Evolutionary conservation across 2,113 vertebrate genomes (phyloP), one percentile per base, ranked within the genome.

Genomic region (Cyprinus carpio): DNA sequence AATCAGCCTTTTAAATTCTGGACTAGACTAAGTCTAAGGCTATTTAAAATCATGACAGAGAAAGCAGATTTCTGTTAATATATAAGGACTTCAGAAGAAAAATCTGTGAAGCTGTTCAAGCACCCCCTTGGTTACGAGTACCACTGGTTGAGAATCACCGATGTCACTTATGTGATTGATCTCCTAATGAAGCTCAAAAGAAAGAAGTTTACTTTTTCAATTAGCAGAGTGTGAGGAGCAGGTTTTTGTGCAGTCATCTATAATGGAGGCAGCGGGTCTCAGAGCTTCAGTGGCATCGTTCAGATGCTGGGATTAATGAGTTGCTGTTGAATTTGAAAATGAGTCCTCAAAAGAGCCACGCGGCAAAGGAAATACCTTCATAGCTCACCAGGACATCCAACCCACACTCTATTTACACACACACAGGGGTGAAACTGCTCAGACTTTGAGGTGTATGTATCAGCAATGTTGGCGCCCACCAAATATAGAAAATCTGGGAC

Each of bases 141-240:
- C 31, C 31, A 71, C 20, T 37, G 2, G n/a, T 75, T 75, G 74
- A 51, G 74, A 75, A 54, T 56, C 46, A 31, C 75, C 3, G 8
- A 51, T 71, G 16, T 78, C 20, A 34, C 43, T 74, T 49, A 37
- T 27, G 54, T 85, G 77, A 85, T 65, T 75, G 29, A 77, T 82
- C 58, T 60, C 40, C 6, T 78, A 83, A 62, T 83, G 74, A 64
- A 60, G 34, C 72, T 64, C 51, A 74, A 46, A 84, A 75, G 58
- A 56, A 84, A 37, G 51, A 87, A 87, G 72, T 85, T 82, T 85
- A 78, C 84, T 79, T 75, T 37, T 40, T 54, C 81, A 87, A 85
- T 87, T 87, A 85, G 74, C 34, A 25, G 74, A 72, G 74, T 56
- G 37, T 64, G 75, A 82, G 51, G 69, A 37, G 58, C 43, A 77